Base-by-base conservation (phyloP, 2,888 invertebrate genomes). In the Rhorus exstirpatorius region DNA sequence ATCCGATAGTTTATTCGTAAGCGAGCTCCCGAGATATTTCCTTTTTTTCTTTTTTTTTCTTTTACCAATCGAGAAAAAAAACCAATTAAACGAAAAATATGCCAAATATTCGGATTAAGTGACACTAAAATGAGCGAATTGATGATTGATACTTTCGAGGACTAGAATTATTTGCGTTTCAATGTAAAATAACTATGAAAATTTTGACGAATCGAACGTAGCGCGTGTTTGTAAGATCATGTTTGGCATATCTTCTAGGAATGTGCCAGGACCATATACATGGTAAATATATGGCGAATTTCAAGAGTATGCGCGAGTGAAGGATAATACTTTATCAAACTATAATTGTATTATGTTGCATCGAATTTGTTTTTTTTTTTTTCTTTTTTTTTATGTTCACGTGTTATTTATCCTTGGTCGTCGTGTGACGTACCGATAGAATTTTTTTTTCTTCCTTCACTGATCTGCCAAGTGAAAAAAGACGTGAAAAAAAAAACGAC, bases 201-300 rank as follows among this genome's bases (percentile, higher is more conserved):
- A 53, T 10, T 68, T 60, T 38, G 60, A 67, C 60, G 67, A 63
- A 68, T 67, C 58, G 44, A 71, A 60, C 46, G 53, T 49, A 38
- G 60, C 3, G 17, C 31, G n/a, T 55, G 61, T n/a, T 61, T 77
- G 65, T 71, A 76, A 71, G 53, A 76, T 81, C n/a, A n/a, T 60
- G 19, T 44, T 72, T 81, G 72, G 68, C 72, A 72, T 60, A 46
- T 24, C 31, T 35, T 51, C 61, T 46, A 77, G 44, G 53, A 81
- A 72, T 55, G 81, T 74, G 81, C 81, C 81, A 81, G 81, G 77
- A 81, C 81, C 72, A n/a, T n/a, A 63, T 81, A 81, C 81, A 81
- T 78, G 81, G 81, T 81, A 76, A 76, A 81, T 65, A 63, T 21
- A 51, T 58, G 24, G 44, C 58, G 72, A 31, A 77, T 71, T 65